Base-by-base conservation (phyloP, 1,140 invertebrate genomes). In the Oncopeltus fasciatus region DNA sequence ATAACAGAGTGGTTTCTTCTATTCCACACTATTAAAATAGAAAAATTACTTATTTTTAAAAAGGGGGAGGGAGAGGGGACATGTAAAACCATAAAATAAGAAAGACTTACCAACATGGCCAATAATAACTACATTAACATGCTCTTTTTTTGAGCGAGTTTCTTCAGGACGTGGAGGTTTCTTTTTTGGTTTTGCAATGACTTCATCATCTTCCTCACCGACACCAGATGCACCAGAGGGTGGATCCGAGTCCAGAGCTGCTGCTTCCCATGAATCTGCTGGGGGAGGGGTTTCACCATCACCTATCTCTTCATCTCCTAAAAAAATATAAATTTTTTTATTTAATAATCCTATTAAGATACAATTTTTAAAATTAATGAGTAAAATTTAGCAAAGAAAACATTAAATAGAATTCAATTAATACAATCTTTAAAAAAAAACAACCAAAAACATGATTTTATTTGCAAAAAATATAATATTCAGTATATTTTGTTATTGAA, bases 91-190 rank as follows among this genome's bases (percentile, higher is more conserved):
- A 60, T 27, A 60, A 24, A 21, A 24, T 20, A 46, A 46, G 44
- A 3, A 20, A 3, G 18, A n/a, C 89, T 80, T 71, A 93, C 91
- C 93, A 68, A 99, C 97, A 77, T 99, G 97, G 60, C 97, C 97
- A 76, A 99, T 99, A 74, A 99, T 99, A 64, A 99, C 95, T 70
- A 99, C 92, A 79, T 99, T 99, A 43, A 99, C 87, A 75, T 98
- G 95, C 76, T 99, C 95, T 70, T 98, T 98, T 79, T 92, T 92
- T 74, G 85, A 88, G 73, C 85, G 83, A 58, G 85, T 84, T 62
- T 80, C 79, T 70, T 89, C 87, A 67, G 86, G 81, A 57, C 85
- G 82, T 46, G 80, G 73, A 57, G 80, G 73, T 72, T 89, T 90
- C 74, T 92, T 92, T 74, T 91, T 90, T 63, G 81, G 79, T 69